Percentiles rank a stretch among this genome's conserved stretches.
These are phyloP conservation scores for Tromatobia lineatoria DNA, from an alignment of 2,888 invertebrate genomes.

Conservation along the genomic window DNA sequence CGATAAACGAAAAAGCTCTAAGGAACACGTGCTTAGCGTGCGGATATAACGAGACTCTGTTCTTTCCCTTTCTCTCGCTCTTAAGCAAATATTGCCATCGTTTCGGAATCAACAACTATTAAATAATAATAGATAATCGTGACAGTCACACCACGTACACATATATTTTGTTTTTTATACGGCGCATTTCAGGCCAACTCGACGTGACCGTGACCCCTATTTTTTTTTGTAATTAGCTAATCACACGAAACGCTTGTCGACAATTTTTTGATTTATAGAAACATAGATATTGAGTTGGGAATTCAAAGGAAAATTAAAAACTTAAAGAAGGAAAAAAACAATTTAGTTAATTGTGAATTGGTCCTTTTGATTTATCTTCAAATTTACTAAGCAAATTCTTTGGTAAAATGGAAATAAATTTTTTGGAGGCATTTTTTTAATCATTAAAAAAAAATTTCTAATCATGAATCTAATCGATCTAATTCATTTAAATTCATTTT, in stretches of 20 bases:
- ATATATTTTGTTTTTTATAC: not conserved
- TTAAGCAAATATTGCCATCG: conserved; percentile 10
- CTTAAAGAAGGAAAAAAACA: not conserved
- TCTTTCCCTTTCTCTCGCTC: not conserved
- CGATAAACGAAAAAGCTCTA: conserved; percentile 8
- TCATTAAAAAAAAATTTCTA: not conserved
- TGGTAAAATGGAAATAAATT: not conserved
- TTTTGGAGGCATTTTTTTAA: no score
- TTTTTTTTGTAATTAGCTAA: conserved; percentile 10
- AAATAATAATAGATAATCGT: conserved; percentile 23
- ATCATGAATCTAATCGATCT: not conserved
- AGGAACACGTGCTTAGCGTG: not conserved
- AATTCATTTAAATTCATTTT: no score
- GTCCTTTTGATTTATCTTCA: no score
- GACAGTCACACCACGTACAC: not conserved
- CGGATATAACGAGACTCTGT: not conserved
- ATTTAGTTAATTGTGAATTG: no score
- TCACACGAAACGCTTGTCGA: not conserved
- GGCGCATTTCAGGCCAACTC: not conserved
- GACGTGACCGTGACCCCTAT: conserved; percentile 1
- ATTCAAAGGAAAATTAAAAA: not conserved
- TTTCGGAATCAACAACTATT: conserved; percentile 10
- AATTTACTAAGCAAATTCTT: no score
- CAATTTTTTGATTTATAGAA: not conserved
- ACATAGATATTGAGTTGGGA: not conserved